These are phyloP conservation scores for Apeltes quadracus DNA, from an alignment of 2,113 vertebrate genomes.

Conservation along the genomic window DNA sequence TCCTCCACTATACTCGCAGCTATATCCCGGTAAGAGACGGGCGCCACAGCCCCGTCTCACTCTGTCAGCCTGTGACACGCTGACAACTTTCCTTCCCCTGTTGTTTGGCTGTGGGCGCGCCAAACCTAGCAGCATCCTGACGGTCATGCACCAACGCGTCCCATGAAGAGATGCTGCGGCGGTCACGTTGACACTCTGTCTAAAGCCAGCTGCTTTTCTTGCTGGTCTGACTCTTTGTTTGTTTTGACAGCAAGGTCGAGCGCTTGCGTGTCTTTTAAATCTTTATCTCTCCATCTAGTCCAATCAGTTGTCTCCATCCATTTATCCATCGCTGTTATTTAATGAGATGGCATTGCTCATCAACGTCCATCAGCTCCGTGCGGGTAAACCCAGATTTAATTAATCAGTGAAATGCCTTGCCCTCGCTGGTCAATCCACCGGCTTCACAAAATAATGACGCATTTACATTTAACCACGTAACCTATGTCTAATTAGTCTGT, in stretches of 20 bases:
- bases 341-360: conserved; percentile 80
- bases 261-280: conserved; percentile 31
- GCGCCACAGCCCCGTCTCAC: conserved; percentile 9
- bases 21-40: conserved; percentile 20
- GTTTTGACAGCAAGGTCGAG: conserved; percentile 61
- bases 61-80: conserved; percentile 42
- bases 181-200: conserved; percentile 71
- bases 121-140: conserved; percentile 59
- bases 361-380: conserved; percentile 79
- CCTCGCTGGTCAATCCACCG: conserved; percentile 47
- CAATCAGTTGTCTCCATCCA: conserved; percentile 2
- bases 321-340: conserved; percentile 67
- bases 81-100: conserved; percentile 52
- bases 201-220: conserved; percentile 72
- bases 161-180: conserved; percentile 44
- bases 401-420: conserved; percentile 62
- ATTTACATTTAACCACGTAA: conserved; percentile 81
- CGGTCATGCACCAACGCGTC: conserved; percentile 65
- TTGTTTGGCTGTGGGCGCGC: conserved; percentile 57
- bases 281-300: conserved; percentile 26
- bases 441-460: conserved; percentile 79
- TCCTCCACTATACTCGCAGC: conserved; percentile 8
- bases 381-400: conserved; percentile 80
- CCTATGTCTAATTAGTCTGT: conserved; percentile 83
- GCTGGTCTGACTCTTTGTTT: conserved; percentile 28